These are phyloP conservation scores for Zygogramma bicolorata DNA, from an alignment of 2,888 invertebrate genomes.

Conservation along the genomic window DNA sequence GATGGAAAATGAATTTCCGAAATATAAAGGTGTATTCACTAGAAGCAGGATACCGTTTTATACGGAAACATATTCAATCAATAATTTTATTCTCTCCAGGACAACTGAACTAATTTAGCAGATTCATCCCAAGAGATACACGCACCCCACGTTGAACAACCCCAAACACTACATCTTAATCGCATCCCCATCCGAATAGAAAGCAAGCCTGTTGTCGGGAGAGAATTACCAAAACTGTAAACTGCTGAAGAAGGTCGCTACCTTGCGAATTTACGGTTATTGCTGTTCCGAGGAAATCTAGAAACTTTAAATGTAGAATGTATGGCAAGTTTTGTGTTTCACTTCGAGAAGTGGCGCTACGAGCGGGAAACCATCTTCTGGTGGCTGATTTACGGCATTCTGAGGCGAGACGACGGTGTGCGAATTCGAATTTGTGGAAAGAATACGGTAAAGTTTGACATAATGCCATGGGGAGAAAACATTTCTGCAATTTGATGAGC, in stretches of 20 bases:
- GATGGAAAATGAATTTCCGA: no score
- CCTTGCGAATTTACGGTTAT: conserved; percentile 44
- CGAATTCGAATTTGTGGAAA: not conserved
- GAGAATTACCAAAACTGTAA: conserved; percentile 55
- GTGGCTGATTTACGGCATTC: conserved; percentile 29
- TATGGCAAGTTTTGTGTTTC: conserved; percentile 41
- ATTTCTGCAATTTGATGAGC: no score
- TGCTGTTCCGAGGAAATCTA: conserved; percentile 42
- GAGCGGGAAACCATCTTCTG: conserved; percentile 28
- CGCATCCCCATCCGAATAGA: conserved; percentile 21
- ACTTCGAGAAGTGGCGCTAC: conserved; percentile 24
- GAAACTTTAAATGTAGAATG: conserved; percentile 45
- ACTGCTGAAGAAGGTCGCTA: conserved; percentile 54
- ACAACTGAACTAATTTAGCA: no score
- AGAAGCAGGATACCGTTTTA: no score
- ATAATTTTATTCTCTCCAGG: no score
- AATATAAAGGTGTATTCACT: no score
- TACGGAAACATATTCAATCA: no score
- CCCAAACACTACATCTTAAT: conserved; percentile 12
- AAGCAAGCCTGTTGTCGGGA: conserved; percentile 21
- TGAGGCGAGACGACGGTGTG: not conserved
- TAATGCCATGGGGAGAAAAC: no score
- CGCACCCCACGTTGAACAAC: no score
- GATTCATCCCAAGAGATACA: no score
- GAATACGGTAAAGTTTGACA: no score